Conservation (phyloP, 92 coral and sea anemone species). For the Phenganax stokvisi region DNA sequence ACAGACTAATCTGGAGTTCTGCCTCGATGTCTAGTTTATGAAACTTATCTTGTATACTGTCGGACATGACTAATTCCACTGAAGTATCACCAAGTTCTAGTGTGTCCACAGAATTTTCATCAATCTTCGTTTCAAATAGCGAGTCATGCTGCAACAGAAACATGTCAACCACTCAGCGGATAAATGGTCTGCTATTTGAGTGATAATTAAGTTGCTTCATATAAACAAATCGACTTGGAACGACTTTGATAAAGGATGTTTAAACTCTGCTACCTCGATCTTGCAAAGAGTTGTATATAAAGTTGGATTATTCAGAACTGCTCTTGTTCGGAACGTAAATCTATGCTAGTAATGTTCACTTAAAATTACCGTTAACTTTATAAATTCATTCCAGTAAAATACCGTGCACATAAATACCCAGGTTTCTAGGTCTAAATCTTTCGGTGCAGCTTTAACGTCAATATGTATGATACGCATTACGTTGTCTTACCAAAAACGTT, state of each 20-base stretch:
- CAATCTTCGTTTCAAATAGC: background rate
- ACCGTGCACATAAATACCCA: no score
- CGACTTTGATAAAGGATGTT: no score
- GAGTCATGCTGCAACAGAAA: conserved; percentile 3
- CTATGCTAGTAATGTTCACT: no score
- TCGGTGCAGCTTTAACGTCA: background rate
- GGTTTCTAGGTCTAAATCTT: background rate
- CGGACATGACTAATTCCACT: conserved; percentile 2
- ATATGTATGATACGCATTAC: background rate
- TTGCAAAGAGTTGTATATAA: no score
- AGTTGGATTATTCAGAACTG: no score
- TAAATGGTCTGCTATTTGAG: background rate
- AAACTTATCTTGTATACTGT: conserved; percentile 6
- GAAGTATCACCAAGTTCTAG: conserved; percentile 1
- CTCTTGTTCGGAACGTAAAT: no score
- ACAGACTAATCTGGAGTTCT: conserved; percentile 3
- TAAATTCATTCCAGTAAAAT: no score
- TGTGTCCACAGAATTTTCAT: background rate
- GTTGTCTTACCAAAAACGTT: background rate
- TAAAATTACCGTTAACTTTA: no score
- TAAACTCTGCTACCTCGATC: no score
- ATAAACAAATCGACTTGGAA: no score
- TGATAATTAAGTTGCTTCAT: no score
- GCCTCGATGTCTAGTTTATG: background rate
- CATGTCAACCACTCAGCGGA: background rate